Evolutionary conservation across 2,888 invertebrate genomes (phyloP).

Genomic region (Macrophya alboannulata): DNA sequence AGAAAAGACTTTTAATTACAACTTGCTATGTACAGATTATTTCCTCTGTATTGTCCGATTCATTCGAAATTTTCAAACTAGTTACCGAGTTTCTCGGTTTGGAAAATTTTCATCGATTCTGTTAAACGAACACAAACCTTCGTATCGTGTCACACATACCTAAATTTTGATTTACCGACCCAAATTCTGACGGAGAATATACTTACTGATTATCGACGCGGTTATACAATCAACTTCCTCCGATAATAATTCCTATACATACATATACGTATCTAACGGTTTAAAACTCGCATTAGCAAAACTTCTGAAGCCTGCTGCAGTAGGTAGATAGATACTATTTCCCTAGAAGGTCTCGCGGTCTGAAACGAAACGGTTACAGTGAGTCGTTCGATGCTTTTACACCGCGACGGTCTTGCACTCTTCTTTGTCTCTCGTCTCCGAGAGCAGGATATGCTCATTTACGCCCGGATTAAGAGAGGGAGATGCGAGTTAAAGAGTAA

Average conservation of each 20-base stretch:
- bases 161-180: too few species aligned
- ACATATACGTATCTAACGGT: background rate
- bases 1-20: conserved; percentile 16
- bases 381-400: background rate
- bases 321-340: background rate
- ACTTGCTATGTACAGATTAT: background rate
- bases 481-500: background rate
- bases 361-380: background rate
- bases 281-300: background rate
- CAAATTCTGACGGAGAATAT: too few species aligned
- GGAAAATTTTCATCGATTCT: background rate
- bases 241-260: background rate
- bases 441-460: conserved; percentile 53
- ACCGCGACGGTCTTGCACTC: conserved; percentile 16
- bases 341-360: conserved; percentile 19
- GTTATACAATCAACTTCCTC: background rate
- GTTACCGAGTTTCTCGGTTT: background rate
- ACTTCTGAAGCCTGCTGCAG: background rate
- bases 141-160: too few species aligned
- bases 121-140: too few species aligned
- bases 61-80: background rate
- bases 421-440: conserved; percentile 19
- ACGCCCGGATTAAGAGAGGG: conserved; percentile 41
- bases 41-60: background rate
- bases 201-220: background rate